Evolutionary conservation across 1,140 invertebrate species (phyloP).

Genomic region (Anoplophora glabripennis): DNA sequence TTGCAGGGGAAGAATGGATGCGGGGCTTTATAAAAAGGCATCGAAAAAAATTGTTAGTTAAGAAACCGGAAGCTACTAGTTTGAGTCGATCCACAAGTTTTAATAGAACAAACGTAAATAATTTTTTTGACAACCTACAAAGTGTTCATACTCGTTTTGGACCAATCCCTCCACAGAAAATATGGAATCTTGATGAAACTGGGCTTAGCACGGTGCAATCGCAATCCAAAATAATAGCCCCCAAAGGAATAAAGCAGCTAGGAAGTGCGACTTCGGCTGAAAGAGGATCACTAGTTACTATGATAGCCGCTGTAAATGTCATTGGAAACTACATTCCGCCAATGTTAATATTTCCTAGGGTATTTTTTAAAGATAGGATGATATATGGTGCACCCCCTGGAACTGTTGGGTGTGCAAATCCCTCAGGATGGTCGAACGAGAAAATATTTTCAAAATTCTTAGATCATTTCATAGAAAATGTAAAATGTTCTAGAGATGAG

Average conservation of each 20-base stretch:
- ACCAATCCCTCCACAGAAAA: constrained; percentile 35
- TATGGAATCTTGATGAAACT: constrained; percentile 33
- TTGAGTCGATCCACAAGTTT: constrained; percentile 31
- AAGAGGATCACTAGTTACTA: constrained; percentile 39
- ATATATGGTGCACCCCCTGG: constrained; percentile 24
- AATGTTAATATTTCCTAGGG: constrained; percentile 46
- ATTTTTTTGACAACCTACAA: constrained; percentile 26
- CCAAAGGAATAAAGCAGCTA: constrained; percentile 43
- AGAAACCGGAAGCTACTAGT: constrained; percentile 32
- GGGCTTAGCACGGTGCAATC: constrained; percentile 28
- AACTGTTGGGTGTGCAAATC: constrained; percentile 33
- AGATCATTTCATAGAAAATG: constrained; percentile 44
- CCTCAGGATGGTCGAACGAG: constrained; percentile 48
- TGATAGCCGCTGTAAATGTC: constrained; percentile 41
- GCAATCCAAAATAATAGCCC: constrained; percentile 27
- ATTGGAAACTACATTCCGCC: constrained; percentile 44
- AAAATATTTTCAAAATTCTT: constrained; percentile 45
- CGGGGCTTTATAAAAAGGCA: constrained; percentile 18
- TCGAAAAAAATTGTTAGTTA: constrained; percentile 25
- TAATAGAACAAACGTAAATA: constrained; percentile 29
- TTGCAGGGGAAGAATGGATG: constrained; percentile 30
- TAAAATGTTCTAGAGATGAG: constrained; percentile 20
- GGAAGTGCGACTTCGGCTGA: constrained; percentile 43
- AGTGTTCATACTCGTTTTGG: constrained; percentile 18
- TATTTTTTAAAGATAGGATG: constrained; percentile 40